Evolutionary conservation across 2,888 invertebrate species (phyloP).

Genomic region (Monopis laevigella): DNA sequence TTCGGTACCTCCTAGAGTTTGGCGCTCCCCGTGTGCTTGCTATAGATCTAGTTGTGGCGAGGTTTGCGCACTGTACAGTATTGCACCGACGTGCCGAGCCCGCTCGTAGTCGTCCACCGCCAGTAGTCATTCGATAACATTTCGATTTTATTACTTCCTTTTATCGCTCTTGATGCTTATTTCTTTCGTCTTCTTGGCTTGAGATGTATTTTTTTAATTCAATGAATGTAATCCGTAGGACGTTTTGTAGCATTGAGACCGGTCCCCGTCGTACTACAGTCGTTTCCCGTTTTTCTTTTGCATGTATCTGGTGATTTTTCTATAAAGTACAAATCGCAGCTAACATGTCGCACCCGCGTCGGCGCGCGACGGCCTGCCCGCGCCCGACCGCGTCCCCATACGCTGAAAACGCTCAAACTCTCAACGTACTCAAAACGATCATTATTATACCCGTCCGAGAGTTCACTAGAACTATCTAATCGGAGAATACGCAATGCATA

Average conservation of each 20-base stretch:
- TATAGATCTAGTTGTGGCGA: slow-evolving; percentile 2
- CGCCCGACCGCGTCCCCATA: slow-evolving; percentile 33
- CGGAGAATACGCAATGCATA: slow-evolving; percentile 68
- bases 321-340: slow-evolving; percentile 60
- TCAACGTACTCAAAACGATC: slow-evolving; percentile 59
- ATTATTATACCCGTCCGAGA: slow-evolving; percentile 48
- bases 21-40: slow-evolving; percentile 7
- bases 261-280: slow-evolving; percentile 1
- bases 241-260: slow-evolving; percentile 6
- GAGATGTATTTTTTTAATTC: neutral
- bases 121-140: slow-evolving; percentile 3
- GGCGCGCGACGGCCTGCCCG: slow-evolving; percentile 1
- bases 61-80: slow-evolving; percentile 10
- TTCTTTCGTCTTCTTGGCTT: slow-evolving; percentile 10
- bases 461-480: slow-evolving; percentile 58
- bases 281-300: slow-evolving; percentile 22
- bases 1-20: slow-evolving; percentile 1
- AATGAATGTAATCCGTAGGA: slow-evolving; percentile 3
- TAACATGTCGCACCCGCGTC: slow-evolving; percentile 47
- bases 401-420: slow-evolving; percentile 64
- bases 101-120: slow-evolving; percentile 5
- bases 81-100: slow-evolving; percentile 5
- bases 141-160: slow-evolving; percentile 12
- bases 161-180: slow-evolving; percentile 11
- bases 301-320: slow-evolving; percentile 52